Conservation (phyloP, 2,797 vertebrate genomes). For the Knipowitschia caucasica region DNA sequence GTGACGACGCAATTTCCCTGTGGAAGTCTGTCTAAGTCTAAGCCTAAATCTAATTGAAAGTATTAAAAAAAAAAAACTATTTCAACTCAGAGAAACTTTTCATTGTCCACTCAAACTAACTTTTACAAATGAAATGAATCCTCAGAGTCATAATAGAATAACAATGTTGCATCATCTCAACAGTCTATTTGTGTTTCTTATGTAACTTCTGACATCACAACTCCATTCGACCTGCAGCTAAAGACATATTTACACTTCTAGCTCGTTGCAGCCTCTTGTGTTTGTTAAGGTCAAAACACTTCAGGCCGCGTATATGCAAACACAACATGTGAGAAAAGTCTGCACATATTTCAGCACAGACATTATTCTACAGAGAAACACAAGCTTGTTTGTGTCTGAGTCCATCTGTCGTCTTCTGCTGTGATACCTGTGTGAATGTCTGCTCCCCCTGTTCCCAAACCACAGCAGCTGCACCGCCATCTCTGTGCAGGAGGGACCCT, state of each 20-base stretch:
- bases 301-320: not conserved
- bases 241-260: not conserved
- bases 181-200: too few species aligned
- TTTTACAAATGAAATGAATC: too few species aligned
- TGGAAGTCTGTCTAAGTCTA: too few species aligned
- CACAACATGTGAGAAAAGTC: not conserved
- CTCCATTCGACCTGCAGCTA: not conserved
- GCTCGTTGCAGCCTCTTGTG: not conserved
- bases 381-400: slow-evolving; percentile 10
- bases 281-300: not conserved
- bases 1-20: too few species aligned
- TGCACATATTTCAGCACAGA: not conserved
- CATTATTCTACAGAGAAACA: not conserved
- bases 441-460: slow-evolving; percentile 66
- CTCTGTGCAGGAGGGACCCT: slow-evolving; percentile 9
- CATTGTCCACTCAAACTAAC: too few species aligned
- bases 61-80: too few species aligned
- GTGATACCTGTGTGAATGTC: slow-evolving; percentile 82
- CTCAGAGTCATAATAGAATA: too few species aligned
- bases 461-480: slow-evolving; percentile 20
- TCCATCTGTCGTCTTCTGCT: slow-evolving; percentile 49
- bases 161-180: too few species aligned
- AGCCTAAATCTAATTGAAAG: too few species aligned
- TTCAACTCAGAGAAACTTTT: too few species aligned
- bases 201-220: not conserved